Evolutionary conservation across 2,888 invertebrate species (phyloP).

Genomic region (Branchellion lobata): DNA sequence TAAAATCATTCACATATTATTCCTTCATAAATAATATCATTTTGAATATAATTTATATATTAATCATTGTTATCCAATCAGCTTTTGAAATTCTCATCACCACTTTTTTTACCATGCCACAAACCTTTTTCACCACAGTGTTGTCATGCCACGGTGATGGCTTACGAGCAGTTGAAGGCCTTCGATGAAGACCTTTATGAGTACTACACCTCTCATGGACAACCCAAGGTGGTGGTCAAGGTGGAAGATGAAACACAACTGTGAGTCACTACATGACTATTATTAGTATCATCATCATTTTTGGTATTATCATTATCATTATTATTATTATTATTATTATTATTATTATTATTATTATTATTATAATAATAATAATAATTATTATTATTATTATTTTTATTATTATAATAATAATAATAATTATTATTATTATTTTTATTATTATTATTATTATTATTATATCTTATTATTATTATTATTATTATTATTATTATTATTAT

Average conservation of each 20-base stretch:
- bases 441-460: no score
- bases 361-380: no score
- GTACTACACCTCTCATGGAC: constrained; percentile 74
- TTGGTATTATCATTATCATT: no score
- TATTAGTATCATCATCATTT: no score
- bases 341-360: background rate
- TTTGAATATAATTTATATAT: background rate
- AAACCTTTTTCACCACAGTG: constrained; percentile 66
- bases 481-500: no score
- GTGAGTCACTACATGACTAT: constrained; percentile 42
- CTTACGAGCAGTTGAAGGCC: constrained; percentile 73
- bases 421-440: no score
- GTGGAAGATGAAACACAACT: constrained; percentile 70
- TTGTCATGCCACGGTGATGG: constrained; percentile 87
- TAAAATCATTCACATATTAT: no score
- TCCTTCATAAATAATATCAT: no score
- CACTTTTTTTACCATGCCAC: constrained; percentile 34
- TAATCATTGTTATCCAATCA: background rate
- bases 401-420: no score
- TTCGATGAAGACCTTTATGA: constrained; percentile 69
- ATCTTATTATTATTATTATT: no score
- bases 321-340: background rate
- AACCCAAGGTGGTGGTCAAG: constrained; percentile 84
- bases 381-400: no score
- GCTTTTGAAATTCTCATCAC: background rate